Base-by-base conservation (phyloP, 2,888 invertebrate genomes). In the Autographa gamma region DNA sequence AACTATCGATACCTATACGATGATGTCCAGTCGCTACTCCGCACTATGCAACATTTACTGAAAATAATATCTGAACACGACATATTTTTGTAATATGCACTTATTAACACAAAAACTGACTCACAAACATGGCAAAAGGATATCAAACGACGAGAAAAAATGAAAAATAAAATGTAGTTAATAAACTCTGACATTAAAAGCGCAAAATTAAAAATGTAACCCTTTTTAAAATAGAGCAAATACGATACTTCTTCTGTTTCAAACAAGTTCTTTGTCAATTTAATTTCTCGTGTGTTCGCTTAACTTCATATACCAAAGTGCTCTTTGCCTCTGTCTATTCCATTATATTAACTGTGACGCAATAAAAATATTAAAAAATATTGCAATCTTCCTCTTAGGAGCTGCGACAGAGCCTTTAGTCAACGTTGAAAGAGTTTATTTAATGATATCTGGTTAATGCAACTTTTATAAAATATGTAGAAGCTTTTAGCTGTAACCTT, bases 221-320 rank as follows among this genome's bases (percentile, higher is more conserved):
- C 43, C 59, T 48, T 63, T 60, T 48, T 16, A 63, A 18, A 63
- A 66, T 64, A 66, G 16, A 54, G 18, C 32, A 77, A 73, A 78
- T 67, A 59, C 62, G 43, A 58, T 65, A 66, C 64, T 60, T 69
- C 54, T 31, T 32, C 54, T 66, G 32, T 64, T 64, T 76, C 56
- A 41, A 80, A 34, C 32, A n/a, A 72, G 68, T 69, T 66, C 67
- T 88, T 91, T 89, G 89, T 90, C 89, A 91, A 91, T 90, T 89
- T 89, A 85, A 88, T 83, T 79, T 83, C 61, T 67, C 66, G 71
- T 73, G 68, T 71, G 70, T 72, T 73, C 71, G 80, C 76, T 82
- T 84, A 70, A 63, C 60, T 71, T 71, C 52, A 32, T 71, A 63
- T 56, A 64, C 65, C 59, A 52, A 60, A 71, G 64, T 63, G 64